Evolutionary conservation across 2,888 invertebrate species (phyloP).

Genomic region (Dicyrtoma fusca): DNA sequence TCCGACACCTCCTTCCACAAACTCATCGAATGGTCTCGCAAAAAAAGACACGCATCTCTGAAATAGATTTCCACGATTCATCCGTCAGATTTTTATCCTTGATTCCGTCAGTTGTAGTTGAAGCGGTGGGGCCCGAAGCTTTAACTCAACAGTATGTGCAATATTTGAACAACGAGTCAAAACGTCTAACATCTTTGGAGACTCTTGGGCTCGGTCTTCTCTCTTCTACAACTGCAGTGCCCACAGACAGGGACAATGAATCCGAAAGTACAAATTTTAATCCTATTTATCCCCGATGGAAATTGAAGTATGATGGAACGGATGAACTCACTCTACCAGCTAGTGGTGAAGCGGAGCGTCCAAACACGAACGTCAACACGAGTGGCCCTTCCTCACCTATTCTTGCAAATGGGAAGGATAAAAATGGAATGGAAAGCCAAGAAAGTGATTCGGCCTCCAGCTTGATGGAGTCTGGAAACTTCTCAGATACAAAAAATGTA

Average conservation of each 20-base stretch:
- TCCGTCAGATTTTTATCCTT: conserved; percentile 49
- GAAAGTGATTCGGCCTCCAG: conserved; percentile 1
- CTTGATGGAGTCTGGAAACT: conserved; percentile 9
- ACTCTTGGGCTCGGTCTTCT: conserved; percentile 21
- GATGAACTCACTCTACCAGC: conserved; percentile 26
- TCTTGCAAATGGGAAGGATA: too few relatives aligned
- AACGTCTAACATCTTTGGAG: conserved; percentile 26
- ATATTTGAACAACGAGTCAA: conserved; percentile 49
- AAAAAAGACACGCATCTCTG: conserved; percentile 39
- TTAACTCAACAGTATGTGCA: conserved; percentile 47
- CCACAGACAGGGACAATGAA: background rate
- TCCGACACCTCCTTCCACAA: conserved; percentile 50
- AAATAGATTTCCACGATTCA: conserved; percentile 52
- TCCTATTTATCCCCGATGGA: conserved; percentile 50
- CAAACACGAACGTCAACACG: background rate
- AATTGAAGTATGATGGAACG: conserved; percentile 51
- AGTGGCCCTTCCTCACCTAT: too few relatives aligned
- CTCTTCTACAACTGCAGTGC: conserved; percentile 5
- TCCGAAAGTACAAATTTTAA: conserved; percentile 34
- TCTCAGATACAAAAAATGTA: conserved; percentile 8
- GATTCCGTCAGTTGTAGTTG: conserved; percentile 45
- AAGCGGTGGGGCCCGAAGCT: conserved; percentile 47
- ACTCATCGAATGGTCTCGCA: conserved; percentile 53
- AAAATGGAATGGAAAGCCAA: background rate
- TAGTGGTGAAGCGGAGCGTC: background rate